Evolutionary conservation across 2,113 vertebrate species (phyloP).

Genomic region (Eonycteris spelaea): DNA sequence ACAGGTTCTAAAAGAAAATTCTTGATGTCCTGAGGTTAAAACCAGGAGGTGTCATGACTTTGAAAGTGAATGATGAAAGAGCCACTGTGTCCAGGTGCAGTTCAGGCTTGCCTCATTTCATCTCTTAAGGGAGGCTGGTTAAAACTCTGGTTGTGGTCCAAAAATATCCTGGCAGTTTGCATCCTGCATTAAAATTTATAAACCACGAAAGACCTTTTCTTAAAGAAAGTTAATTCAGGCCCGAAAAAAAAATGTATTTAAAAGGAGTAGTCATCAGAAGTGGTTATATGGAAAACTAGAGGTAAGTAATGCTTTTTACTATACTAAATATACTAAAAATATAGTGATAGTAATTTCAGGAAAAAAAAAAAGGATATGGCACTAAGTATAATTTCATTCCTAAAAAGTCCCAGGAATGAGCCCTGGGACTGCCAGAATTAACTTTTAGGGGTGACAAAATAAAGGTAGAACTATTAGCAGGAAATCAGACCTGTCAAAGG

Average conservation of each 20-base stretch:
- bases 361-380: slow-evolving; percentile 63
- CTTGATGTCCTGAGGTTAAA: slow-evolving; percentile 81
- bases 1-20: slow-evolving; percentile 84
- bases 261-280: slow-evolving; percentile 83
- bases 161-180: slow-evolving; percentile 83
- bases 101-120: slow-evolving; percentile 79
- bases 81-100: slow-evolving; percentile 84
- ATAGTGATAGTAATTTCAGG: slow-evolving; percentile 77
- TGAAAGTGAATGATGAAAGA: slow-evolving; percentile 83
- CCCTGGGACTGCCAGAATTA: slow-evolving; percentile 16
- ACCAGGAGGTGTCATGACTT: slow-evolving; percentile 82
- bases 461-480: neutral
- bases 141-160: slow-evolving; percentile 81
- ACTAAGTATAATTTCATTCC: slow-evolving; percentile 72
- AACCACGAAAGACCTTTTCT: slow-evolving; percentile 84
- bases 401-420: slow-evolving; percentile 60
- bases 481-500: neutral
- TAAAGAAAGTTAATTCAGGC: slow-evolving; percentile 84
- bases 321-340: slow-evolving; percentile 80
- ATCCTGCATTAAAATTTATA: slow-evolving; percentile 88
- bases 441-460: slow-evolving; percentile 28
- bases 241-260: slow-evolving; percentile 74
- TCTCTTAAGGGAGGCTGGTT: slow-evolving; percentile 78
- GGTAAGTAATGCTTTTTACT: slow-evolving; percentile 79
- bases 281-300: slow-evolving; percentile 83